Percentiles rank a stretch among this genome's conserved stretches.
These are phyloP conservation scores for Trichonephila clavipes DNA, from an alignment of 1,140 invertebrate species.

Conservation along the genomic window DNA sequence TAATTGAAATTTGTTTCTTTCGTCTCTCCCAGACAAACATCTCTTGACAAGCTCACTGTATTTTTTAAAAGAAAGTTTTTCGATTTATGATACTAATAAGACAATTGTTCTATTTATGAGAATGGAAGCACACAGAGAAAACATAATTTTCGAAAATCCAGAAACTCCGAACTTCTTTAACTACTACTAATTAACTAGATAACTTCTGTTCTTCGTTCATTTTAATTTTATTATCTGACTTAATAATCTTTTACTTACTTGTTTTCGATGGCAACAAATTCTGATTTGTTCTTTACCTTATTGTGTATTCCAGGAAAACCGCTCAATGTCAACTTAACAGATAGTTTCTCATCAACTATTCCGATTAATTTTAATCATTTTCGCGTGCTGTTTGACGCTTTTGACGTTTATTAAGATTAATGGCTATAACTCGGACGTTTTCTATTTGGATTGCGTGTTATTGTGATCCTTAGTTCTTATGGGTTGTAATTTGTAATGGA, in stretches of 20 bases:
- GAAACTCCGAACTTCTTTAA: no score
- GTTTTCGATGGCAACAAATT: neutral
- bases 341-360: constrained; percentile 4
- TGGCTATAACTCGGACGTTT: neutral
- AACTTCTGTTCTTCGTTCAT: neutral
- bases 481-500: neutral
- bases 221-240: neutral
- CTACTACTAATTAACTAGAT: neutral
- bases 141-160: no score
- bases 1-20: no score
- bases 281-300: neutral
- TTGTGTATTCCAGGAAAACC: neutral
- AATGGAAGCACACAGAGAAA: no score
- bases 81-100: no score
- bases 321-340: neutral
- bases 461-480: neutral
- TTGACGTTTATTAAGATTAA: constrained; percentile 22
- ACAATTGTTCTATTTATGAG: no score
- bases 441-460: constrained; percentile 12
- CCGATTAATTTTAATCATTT: constrained; percentile 22
- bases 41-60: no score
- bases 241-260: neutral
- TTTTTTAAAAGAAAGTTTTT: no score
- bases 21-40: no score
- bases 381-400: neutral